Evolutionary conservation across 2,113 vertebrate genomes (phyloP), one percentile per base, ranked within the genome.

Genomic region (Psilopsiagon aymara): DNA sequence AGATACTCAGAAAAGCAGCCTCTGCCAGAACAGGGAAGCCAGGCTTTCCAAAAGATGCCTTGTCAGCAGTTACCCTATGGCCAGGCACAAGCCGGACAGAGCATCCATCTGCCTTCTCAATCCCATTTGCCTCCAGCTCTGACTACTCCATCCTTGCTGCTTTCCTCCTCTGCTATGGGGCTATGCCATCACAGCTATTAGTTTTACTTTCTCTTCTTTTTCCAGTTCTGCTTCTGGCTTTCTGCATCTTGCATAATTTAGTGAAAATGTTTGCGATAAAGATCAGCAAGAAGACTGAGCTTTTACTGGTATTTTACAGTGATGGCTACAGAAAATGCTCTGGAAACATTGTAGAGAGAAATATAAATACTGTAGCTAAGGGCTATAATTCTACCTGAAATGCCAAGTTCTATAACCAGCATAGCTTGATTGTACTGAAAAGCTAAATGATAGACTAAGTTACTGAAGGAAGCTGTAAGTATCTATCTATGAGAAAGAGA

Each of bases 341-440:
- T 73, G 27, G 49, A 73, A 71, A 43, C 7, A 15, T 3, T n/a
- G 25, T 33, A 16, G 43, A 67, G 59, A 86, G 41, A 80, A 84
- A 49, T 51, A 29, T 3, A 77, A 86, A 57, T 74, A 43, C 23
- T 35, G 5, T n/a, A 51, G 14, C 37, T 71, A 70, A 88, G 39
- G 77, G 33, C 25, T 82, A 14, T 75, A 75, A 75, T 94, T 94
- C 59, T 68, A 81, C 43, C 60, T 86, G 64, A 90, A 68, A 75
- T 86, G 29, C 25, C 63, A 43, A 37, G 31, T 78, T 68, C n/a
- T 78, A 28, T 60, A 83, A 47, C 63, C 14, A 41, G 13, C 35
- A 19, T 9, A 46, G 8, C 35, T 78, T 75, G 9, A 39, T 64
- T 79, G 9, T 68, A 33, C 62, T 67, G 60, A 46, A 71, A 83